These are phyloP conservation scores for Hirudinaria manillensis DNA, from an alignment of 2,888 invertebrate genomes.

Conservation along the genomic window DNA sequence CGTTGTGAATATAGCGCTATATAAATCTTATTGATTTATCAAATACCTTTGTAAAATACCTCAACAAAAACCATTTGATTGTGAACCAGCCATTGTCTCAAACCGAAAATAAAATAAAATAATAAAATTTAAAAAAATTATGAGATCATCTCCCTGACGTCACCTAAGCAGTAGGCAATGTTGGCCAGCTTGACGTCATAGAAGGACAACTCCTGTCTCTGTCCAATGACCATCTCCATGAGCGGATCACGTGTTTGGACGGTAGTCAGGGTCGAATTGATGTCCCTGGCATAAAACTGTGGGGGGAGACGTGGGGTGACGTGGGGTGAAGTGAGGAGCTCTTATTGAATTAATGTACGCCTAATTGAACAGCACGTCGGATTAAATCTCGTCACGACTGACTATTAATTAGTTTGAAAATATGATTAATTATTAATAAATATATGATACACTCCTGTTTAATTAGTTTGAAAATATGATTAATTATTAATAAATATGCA, in stretches of 20 bases:
- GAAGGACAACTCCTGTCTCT: slow-evolving; percentile 48
- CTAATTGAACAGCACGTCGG: not conserved
- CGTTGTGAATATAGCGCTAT: no score
- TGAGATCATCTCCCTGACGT: no score
- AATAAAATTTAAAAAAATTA: no score
- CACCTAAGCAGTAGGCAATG: slow-evolving; percentile 49
- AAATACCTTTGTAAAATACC: no score
- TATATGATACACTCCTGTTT: not conserved
- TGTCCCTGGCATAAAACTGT: slow-evolving; percentile 41
- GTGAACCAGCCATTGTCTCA: no score
- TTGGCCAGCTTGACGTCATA: slow-evolving; percentile 51
- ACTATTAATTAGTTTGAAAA: not conserved
- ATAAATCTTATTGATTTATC: no score
- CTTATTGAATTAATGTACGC: no score
- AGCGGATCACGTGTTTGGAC: slow-evolving; percentile 45
- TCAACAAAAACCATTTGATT: no score
- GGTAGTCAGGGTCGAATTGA: slow-evolving; percentile 39
- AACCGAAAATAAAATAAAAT: no score
- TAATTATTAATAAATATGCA: not conserved
- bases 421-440: not conserved
- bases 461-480: not conserved
- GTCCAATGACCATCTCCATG: slow-evolving; percentile 48
- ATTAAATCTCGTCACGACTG: not conserved
- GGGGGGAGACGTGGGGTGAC: slow-evolving; percentile 1
- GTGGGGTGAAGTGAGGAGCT: not conserved